phyloP scores from a whole-genome alignment of 2,888 invertebrate species.

The Acheta domesticus region DNA sequence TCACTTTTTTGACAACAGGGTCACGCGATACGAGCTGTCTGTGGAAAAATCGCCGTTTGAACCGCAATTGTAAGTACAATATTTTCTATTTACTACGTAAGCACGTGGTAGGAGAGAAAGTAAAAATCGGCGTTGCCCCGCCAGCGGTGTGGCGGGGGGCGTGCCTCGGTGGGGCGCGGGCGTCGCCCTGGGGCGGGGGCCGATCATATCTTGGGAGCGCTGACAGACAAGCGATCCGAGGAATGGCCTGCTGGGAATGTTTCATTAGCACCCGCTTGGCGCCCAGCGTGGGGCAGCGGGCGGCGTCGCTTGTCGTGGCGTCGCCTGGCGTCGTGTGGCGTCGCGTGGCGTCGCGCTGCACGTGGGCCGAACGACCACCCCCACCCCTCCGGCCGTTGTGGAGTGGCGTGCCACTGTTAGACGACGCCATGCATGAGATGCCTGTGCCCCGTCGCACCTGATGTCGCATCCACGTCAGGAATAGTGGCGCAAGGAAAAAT shows the following conservation, averaged over 20 bases:
- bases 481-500: too few relatives aligned
- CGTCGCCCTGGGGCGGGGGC: not conserved
- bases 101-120: too few relatives aligned
- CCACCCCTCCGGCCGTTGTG: not conserved
- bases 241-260: constrained; percentile 18
- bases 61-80: too few relatives aligned
- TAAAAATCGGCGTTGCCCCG: too few relatives aligned
- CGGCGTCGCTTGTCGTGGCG: not conserved
- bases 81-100: too few relatives aligned
- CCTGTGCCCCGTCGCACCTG: not conserved
- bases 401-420: not conserved
- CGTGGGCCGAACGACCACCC: not conserved
- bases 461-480: too few relatives aligned
- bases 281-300: not conserved
- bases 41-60: too few relatives aligned
- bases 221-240: not conserved
- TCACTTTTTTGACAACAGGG: too few relatives aligned
- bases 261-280: not conserved
- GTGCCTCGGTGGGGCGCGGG: not conserved
- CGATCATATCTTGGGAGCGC: not conserved
- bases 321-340: not conserved
- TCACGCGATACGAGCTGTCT: too few relatives aligned
- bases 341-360: not conserved
- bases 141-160: not conserved
- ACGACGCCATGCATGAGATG: not conserved